phyloP scores from a whole-genome alignment of 2,888 invertebrate species.

The Xestoiulus laeticollis region DNA sequence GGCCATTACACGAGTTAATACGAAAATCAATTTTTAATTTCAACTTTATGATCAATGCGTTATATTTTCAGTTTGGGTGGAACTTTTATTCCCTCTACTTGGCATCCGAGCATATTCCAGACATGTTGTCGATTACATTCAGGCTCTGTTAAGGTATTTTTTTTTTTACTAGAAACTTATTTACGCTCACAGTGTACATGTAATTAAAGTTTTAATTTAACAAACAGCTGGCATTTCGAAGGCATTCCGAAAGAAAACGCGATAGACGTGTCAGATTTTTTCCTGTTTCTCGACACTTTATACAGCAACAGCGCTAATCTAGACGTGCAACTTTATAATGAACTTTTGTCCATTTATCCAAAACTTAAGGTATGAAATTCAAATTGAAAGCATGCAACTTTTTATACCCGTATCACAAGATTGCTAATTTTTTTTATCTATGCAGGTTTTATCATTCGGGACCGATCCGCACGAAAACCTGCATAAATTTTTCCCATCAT shows the following conservation, averaged over 20 bases:
- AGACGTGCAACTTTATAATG: neutral
- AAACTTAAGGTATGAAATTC: neutral
- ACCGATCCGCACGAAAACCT: neutral
- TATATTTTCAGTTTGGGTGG: neutral
- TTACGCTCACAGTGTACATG: neutral
- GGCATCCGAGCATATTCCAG: neutral
- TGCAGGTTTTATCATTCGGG: neutral
- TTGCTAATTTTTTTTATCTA: too few species aligned
- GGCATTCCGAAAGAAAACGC: neutral
- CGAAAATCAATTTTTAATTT: too few species aligned
- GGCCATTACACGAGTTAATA: too few species aligned
- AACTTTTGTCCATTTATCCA: neutral
- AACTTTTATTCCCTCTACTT: neutral
- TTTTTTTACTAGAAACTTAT: neutral
- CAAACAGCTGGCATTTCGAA: neutral
- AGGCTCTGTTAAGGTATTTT: neutral
- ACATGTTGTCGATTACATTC: neutral
- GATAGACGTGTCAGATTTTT: neutral
- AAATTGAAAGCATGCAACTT: neutral
- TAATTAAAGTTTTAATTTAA: neutral
- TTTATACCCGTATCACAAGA: neutral
- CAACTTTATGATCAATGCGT: neutral
- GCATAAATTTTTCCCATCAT: neutral
- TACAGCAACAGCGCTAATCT: neutral
- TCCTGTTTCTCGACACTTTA: neutral